Evolutionary conservation across 2,888 invertebrate genomes (phyloP), one percentile per base, ranked within the genome.

Genomic region (Plusia festucae): DNA sequence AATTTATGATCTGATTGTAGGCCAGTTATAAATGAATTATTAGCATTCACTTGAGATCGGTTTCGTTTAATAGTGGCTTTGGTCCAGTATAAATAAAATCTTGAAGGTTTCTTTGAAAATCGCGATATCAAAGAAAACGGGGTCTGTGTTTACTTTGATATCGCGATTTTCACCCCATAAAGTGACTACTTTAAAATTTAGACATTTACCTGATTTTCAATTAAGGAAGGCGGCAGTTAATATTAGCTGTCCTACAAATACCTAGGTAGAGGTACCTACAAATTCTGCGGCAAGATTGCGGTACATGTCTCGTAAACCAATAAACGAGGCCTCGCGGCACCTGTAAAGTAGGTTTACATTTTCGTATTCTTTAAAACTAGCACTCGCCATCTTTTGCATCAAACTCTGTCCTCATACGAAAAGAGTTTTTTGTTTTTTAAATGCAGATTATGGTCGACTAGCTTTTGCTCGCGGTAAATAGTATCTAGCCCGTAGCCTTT

Each of bases 201-300:
- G n/a, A 40, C 2, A 40, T n/a, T n/a, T 40, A 40, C n/a, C 6
- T 13, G 40, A n/a, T 3, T 3, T n/a, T 40, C 15, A 40, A 40
- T 40, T 40, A 40, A 40, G 40, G n/a, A 40, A 40, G 15, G 15
- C 6, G 15, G 15, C 6, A n/a, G 40, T 40, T n/a, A n/a, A 40
- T 40, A 40, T n/a, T 40, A 40, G 40, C 15, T 40, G 40, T 40
- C 40, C 40, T 40, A 40, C n/a, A 40, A n/a, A 40, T 40, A 40
- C 40, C 40, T 40, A n/a, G 34, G 34, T 13, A 13, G 34, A 13
- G 34, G 1, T 34, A 34, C 34, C 34, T 34, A 34, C 40, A 40
- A n/a, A 40, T n/a, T 40, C n/a, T 40, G 40, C 40, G 40, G n/a
- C 40, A 40, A 40, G 40, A 40, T 40, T 40, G 40, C 40, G 40